Percentiles rank a stretch among this genome's conserved stretches.
Conservation (phyloP, 2,797 vertebrate genomes). For the Cossypha caffra region DNA sequence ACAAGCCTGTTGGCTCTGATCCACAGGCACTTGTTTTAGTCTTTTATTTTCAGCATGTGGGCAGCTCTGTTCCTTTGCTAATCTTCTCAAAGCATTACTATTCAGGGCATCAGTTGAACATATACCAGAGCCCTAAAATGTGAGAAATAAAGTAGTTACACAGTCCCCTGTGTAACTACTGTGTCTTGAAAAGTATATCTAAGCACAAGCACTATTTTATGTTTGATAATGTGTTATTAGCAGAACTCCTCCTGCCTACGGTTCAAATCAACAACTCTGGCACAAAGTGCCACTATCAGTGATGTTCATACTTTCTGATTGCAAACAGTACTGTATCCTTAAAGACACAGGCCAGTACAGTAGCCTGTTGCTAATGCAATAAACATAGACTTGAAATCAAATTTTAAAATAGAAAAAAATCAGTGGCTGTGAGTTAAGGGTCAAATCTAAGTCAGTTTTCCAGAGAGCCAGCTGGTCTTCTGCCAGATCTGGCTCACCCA, state of each 20-base stretch:
- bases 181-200: neutral
- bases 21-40: neutral
- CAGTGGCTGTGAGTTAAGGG: neutral
- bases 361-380: neutral
- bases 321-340: neutral
- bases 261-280: neutral
- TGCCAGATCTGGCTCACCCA: slow-evolving; percentile 1
- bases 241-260: neutral
- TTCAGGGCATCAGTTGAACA: neutral
- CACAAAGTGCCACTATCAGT: neutral
- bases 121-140: neutral
- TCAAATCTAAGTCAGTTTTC: neutral
- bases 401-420: slow-evolving; percentile 7
- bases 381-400: neutral
- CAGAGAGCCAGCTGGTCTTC: neutral
- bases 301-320: neutral
- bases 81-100: neutral
- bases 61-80: neutral
- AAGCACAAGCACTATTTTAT: neutral
- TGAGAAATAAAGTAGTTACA: neutral
- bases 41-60: neutral
- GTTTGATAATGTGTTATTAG: neutral
- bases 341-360: neutral
- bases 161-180: neutral
- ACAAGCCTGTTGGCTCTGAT: neutral